Percentiles rank a stretch among this genome's conserved stretches.
Evolutionary conservation across 2,797 vertebrate genomes (phyloP).

Genomic region (Leptodactylus fallax): DNA sequence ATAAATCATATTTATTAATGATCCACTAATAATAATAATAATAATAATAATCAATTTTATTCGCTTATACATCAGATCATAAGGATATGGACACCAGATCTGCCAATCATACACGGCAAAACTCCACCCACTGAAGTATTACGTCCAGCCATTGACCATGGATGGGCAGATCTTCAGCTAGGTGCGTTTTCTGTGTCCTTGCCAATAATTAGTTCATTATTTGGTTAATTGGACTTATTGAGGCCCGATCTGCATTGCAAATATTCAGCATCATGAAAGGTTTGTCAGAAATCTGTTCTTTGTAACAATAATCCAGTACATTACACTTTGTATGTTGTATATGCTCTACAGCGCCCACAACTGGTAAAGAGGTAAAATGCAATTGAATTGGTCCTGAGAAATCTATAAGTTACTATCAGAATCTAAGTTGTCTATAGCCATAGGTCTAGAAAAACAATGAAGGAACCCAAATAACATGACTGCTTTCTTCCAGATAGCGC

Average conservation of each 20-base stretch:
- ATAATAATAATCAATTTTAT: not conserved
- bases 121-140: no score
- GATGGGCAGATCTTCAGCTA: no score
- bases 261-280: not conserved
- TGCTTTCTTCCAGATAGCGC: not conserved
- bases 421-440: not conserved
- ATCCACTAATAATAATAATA: not conserved
- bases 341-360: not conserved
- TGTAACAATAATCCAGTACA: conserved; percentile 25
- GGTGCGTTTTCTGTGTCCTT: no score
- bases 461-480: not conserved
- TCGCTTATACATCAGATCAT: not conserved
- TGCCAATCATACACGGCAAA: no score
- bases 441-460: not conserved
- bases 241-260: not conserved
- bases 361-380: not conserved
- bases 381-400: not conserved
- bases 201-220: not conserved
- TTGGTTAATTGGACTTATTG: not conserved
- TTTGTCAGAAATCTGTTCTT: not conserved
- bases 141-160: no score
- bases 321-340: not conserved
- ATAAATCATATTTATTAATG: conserved; percentile 25
- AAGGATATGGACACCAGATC: no score
- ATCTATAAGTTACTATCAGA: not conserved